Evolutionary conservation across 2,113 vertebrate genomes (phyloP), one percentile per base, ranked within the genome.

Genomic region (Tetrax tetrax): DNA sequence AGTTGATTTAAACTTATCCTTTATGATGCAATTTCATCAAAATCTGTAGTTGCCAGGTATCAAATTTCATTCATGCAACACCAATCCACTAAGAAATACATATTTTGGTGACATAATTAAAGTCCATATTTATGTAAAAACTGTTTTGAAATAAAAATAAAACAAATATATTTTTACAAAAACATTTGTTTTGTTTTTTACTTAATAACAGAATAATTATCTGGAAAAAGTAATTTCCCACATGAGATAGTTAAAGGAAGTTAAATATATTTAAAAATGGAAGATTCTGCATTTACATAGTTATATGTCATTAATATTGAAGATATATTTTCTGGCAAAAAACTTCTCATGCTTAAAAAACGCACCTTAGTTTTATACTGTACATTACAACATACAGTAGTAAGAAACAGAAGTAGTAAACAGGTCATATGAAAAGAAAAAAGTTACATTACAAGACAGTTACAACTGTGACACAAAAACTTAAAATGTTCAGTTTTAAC

Each of bases 261-360:
- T 93, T 97, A 97, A 98, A 98, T 97, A 96, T 90, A 97, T 87
- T 97, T 97, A 96, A 98, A 98, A 98, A 98, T 94, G 96, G 97
- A 98, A 98, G 96, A 95, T 94, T 98, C 70, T 78, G 90, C 95
- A 96, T 98, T 97, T 95, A 97, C 84, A 97, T 80, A 96, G 79
- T 97, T 95, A 95, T 96, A 95, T 94, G 37, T 77, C 81, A 89
- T 91, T 96, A 93, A 97, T 95, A 97, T 33, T 82, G 93, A 95
- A 97, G 95, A 97, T 98, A 97, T 69, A 33, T 33, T 96, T 95
- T 96, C 93, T 94, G 90, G 38, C 96, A 98, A 98, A 97, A 96
- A 96, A 95, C 96, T 97, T 96, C 41, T 96, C 99, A 99, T 99
- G 99, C 99, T 98, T 99, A 98, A 97, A 98, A 98, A 98, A 97